A percentile compares a stretch with the other conserved stretches of the same genome.
Conservation (phyloP, 2,113 vertebrate genomes). For the Struthidea cinerea region DNA sequence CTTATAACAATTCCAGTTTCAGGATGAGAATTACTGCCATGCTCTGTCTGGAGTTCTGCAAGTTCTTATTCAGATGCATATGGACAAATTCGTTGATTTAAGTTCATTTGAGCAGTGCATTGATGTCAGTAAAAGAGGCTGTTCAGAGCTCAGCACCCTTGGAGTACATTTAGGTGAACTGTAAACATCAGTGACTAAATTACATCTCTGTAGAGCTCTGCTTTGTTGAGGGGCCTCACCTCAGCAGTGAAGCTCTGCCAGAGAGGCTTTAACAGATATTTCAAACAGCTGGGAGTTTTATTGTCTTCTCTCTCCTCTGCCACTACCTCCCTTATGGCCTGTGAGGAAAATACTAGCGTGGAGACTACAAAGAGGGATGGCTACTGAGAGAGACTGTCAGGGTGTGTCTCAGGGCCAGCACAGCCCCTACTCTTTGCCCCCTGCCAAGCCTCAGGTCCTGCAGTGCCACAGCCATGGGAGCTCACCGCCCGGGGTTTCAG, state of each 20-base stretch:
- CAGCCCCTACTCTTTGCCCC: too few species aligned
- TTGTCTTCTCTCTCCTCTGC: neutral
- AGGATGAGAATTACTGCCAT: neutral
- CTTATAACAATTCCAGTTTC: neutral
- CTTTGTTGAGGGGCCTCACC: neutral
- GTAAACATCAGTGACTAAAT: neutral
- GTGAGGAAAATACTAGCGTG: neutral
- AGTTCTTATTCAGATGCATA: neutral
- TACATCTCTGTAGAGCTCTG: neutral
- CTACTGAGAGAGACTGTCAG: neutral
- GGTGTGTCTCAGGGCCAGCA: neutral
- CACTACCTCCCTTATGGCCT: fast-evolving
- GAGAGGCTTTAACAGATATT: neutral
- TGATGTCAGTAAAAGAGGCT: neutral
- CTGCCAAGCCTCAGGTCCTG: fast-evolving
- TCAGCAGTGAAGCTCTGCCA: neutral
- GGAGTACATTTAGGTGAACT: fast-evolving
- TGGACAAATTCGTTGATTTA: neutral
- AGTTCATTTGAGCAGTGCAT: neutral
- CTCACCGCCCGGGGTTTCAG: fast-evolving
- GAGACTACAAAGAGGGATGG: neutral
- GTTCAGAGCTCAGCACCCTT: neutral
- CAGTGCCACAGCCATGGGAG: fast-evolving
- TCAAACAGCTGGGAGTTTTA: neutral
- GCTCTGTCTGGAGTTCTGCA: neutral